These are phyloP conservation scores for Heliconius hortense DNA, from an alignment of 2,888 invertebrate species.

Conservation along the genomic window DNA sequence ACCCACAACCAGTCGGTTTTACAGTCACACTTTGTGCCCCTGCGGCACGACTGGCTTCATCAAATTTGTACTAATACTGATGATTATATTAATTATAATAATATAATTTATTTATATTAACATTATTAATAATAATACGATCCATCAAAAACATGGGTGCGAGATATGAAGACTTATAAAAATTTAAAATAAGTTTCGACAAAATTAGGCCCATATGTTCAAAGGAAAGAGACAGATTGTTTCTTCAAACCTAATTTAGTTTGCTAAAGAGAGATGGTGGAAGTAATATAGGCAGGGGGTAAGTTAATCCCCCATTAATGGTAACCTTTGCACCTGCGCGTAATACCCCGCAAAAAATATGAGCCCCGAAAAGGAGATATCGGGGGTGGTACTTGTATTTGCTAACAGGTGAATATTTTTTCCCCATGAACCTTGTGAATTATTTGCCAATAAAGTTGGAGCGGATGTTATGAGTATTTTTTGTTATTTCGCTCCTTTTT, in stretches of 20 bases:
- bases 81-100: no score
- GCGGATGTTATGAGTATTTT: not conserved
- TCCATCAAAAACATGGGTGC: no score
- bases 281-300: constrained; percentile 49
- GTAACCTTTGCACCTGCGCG: constrained; percentile 71
- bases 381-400: constrained; percentile 43
- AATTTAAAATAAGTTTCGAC: not conserved
- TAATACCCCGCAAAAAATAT: constrained; percentile 63
- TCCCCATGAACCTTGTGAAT: constrained; percentile 26
- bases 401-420: constrained; percentile 34
- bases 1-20: no score
- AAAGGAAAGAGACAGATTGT: constrained; percentile 19
- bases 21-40: no score
- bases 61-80: no score
- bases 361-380: constrained; percentile 52
- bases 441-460: constrained; percentile 8
- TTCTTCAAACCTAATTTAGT: constrained; percentile 8
- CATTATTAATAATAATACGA: no score
- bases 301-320: constrained; percentile 70
- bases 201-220: constrained; percentile 25
- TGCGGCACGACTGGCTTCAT: no score
- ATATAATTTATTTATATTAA: no score
- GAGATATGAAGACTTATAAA: no score
- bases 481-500: not conserved
- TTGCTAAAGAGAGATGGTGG: constrained; percentile 41